These are phyloP conservation scores for Deladenus siricidicola DNA, from an alignment of 2,888 invertebrate species.

Conservation along the genomic window DNA sequence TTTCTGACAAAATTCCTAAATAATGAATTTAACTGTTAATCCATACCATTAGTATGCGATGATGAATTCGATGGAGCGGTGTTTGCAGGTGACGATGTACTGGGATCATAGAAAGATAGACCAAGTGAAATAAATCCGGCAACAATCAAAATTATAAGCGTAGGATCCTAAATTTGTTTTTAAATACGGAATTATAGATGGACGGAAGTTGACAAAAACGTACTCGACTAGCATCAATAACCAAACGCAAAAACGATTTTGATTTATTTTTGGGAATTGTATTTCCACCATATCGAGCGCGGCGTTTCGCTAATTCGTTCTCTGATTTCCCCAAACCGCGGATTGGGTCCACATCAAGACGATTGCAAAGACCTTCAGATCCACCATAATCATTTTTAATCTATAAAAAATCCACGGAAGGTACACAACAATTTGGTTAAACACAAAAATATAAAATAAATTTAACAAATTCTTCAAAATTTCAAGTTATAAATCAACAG, in stretches of 20 bases:
- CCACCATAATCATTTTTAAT: conserved; percentile 44
- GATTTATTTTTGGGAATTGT: conserved; percentile 46
- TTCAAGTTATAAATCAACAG: not conserved
- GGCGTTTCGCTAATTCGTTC: conserved; percentile 31
- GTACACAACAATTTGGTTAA: too few species aligned
- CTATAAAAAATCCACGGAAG: too few species aligned
- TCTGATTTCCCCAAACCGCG: conserved; percentile 31
- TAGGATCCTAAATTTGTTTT: conserved; percentile 42
- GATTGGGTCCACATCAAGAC: conserved; percentile 41
- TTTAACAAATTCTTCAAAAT: not conserved
- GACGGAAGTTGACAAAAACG: conserved; percentile 3
- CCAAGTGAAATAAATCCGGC: conserved; percentile 48
- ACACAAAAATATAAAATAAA: not conserved
- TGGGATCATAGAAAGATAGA: conserved; percentile 50
- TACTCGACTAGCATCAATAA: conserved; percentile 21
- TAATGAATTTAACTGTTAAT: too few species aligned
- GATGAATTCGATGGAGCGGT: not conserved
- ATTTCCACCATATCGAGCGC: conserved; percentile 43
- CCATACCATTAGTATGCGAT: not conserved
- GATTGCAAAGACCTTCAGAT: conserved; percentile 42
- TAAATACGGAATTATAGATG: not conserved
- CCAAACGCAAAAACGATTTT: conserved; percentile 39
- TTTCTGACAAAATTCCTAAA: too few species aligned
- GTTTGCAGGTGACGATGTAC: conserved; percentile 3
- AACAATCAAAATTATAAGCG: conserved; percentile 47